Evolutionary conservation across 2,113 vertebrate genomes (phyloP), one percentile per base, ranked within the genome.

Genomic region (Dromiciops gliroides): DNA sequence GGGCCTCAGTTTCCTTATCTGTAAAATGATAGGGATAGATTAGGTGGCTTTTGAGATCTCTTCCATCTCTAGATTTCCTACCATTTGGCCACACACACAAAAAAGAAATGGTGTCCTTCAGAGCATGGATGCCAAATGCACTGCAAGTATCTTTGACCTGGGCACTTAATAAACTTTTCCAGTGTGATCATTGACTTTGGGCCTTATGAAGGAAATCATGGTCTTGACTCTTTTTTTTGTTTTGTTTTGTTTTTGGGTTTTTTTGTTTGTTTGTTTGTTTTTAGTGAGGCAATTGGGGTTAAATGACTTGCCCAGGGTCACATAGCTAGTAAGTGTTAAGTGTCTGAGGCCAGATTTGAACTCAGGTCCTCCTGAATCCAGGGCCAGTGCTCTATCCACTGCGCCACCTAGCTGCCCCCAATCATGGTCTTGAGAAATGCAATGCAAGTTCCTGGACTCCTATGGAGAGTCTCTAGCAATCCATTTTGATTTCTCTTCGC

Each of bases 21-120:
- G 96, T 96, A 98, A 98, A 99, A 44, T 83, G n/a, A 83, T 83
- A 83, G 19, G 19, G 19, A 23, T 83, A 23, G 26, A 44, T 44
- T 83, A 19, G n/a, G 67, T 44, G n/a, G 67, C 67, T 44, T 83
- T 83, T 83, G 67, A 83, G 6, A 83, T 83, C n/a, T 44, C 67
- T 83, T 83, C 19, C 19, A 83, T 23, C 16, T 22, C 98, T 97
- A 98, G 98, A 98, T 98, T 99, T 98, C 97, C 96, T 98, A 95
- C 97, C 96, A 94, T 97, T 98, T 98, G 98, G 97, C 94, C 96
- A 96, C 98, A 97, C 98, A 98, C 97, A 96, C 51, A 50, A 92
- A 97, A 98, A 98, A 96, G 98, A 98, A 98, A 97, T 97, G 97
- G 98, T 98, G 97, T 96, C 93, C 90, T 97, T 50, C 96, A 97